Base-by-base conservation (phyloP, 2,797 vertebrate species). In the Enteromius viviparus region DNA sequence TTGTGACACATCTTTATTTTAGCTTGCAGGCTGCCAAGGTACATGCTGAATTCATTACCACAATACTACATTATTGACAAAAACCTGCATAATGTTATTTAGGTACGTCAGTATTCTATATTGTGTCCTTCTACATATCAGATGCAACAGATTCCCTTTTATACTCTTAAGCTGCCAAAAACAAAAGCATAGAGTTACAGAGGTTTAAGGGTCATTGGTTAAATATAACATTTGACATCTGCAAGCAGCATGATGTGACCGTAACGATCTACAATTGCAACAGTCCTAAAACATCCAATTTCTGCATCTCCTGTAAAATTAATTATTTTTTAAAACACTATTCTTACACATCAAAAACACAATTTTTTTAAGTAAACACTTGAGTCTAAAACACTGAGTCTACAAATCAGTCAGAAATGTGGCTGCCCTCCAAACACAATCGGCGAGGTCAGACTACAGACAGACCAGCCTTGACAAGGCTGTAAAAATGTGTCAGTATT, bases 401-500 rank as follows among this genome's bases (percentile, higher is more conserved):
- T 14, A 65, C 66, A 69, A 15, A 23, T 21, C 3, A 6, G 53
- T 32, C 68, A 60, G 17, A 60, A 62, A 64, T 58, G n/a, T 19
- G 65, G 21, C 47, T 37, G 47, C 32, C 21, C 45, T 66, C 45
- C 7, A 45, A 58, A 58, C 6, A 69, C 14, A 21, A 34, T 47
- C 68, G 3, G 17, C 19, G 23, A 69, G 49, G 34, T 71, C 23
- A 58, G 51, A n/a, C 23, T 45, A 11, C 69, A 45, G 11, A 40
- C 37, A 40, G 51, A 47, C 51, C 29, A 29, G 29, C 29, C 29
- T 29, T 29, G 29, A 62, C 26, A 32, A 45, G 58, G 40, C 76
- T 77, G 58, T 32, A 17, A 77, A 55, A 69, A 81, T 4, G 21
- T n/a, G 37, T 71, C 51, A 14, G 53, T 19, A 15, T 72, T 49